Base-by-base conservation (phyloP, 2,113 vertebrate species). In the Onychorhynchus coronatus region DNA sequence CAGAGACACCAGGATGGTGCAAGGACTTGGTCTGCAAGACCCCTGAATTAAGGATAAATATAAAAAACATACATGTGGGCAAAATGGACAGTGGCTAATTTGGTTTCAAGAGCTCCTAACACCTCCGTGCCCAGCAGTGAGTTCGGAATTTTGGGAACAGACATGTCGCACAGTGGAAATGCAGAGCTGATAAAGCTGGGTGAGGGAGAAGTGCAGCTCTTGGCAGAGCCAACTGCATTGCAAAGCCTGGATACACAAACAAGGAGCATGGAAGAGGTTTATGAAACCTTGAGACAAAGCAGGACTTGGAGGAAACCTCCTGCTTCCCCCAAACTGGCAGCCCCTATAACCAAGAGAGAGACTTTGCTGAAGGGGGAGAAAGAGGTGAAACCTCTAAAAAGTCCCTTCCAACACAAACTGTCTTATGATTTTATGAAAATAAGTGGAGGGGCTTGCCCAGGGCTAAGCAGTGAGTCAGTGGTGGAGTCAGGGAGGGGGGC, bases 201-300 rank as follows among this genome's bases (percentile, higher is more conserved):
- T 30, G 55, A 53, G 77, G 14, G 42, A 72, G 49, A 65, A 72
- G 17, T 44, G 59, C 74, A 58, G n/a, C 58, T 81, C 82, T 59
- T 42, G 35, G 66, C 66, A 59, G 30, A 59, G 59, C 14, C 58
- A 49, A 6, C 14, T 41, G 41, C 30, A 17, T 0, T 13, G 41
- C 5, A 4, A 49, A 67, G 21, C 4, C 50, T 46, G 70, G 47
- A 74, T 0, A 2, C 9, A 14, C 22, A 42, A 23, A 10, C 50
- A 50, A 1, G 0, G 50, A 35, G 30, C 0, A 1, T 49, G 50
- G 66, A 73, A 91, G 39, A 77, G 49, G 31, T 3, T 9, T 25
- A 16, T 39, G 35, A 42, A 24, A 25, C 23, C 28, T 15, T 39
- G 49, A 81, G 16, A 61, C 14, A 44, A 22, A 9, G 33, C 16